Conservation (phyloP, 2,888 invertebrate species). For the Brachypterus glaber region DNA sequence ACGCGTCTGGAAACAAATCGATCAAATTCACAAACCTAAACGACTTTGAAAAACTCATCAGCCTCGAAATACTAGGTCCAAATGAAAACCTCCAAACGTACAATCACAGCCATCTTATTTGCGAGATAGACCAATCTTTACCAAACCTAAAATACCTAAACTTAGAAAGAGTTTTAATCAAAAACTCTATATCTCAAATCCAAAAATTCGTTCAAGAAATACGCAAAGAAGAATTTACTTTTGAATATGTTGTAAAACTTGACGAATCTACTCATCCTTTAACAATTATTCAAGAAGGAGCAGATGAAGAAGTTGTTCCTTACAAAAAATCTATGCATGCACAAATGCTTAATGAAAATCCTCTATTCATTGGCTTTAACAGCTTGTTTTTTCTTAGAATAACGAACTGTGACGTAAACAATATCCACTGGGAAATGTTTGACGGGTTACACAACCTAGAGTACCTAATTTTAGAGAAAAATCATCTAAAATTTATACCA, state of each 20-base stretch:
- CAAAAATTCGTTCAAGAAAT: slow-evolving; percentile 40
- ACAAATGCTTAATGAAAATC: slow-evolving; percentile 38
- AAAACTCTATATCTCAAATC: slow-evolving; percentile 33
- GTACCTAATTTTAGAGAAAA: slow-evolving; percentile 54
- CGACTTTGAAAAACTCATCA: slow-evolving; percentile 44
- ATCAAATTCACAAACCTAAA: slow-evolving; percentile 41
- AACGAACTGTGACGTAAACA: slow-evolving; percentile 49
- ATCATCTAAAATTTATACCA: slow-evolving; percentile 54
- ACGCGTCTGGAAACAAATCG: slow-evolving; percentile 41
- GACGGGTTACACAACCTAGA: slow-evolving; percentile 51
- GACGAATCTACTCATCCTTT: slow-evolving; percentile 30
- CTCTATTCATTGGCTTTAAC: slow-evolving; percentile 43
- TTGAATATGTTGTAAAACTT: slow-evolving; percentile 33
- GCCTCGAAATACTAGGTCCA: slow-evolving; percentile 52
- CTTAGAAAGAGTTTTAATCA: slow-evolving; percentile 41
- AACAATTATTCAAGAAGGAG: slow-evolving; percentile 34
- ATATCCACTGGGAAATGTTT: slow-evolving; percentile 60
- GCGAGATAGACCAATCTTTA: slow-evolving; percentile 44
- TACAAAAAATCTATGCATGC: slow-evolving; percentile 50
- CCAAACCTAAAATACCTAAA: slow-evolving; percentile 44
- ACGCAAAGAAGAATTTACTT: slow-evolving; percentile 33
- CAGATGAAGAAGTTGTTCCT: slow-evolving; percentile 49
- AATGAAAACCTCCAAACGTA: slow-evolving; percentile 31
- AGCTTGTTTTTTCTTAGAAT: slow-evolving; percentile 51
- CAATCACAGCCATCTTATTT: slow-evolving; percentile 34